phyloP scores from a whole-genome alignment of 2,113 vertebrate species.

The Esox niger region DNA sequence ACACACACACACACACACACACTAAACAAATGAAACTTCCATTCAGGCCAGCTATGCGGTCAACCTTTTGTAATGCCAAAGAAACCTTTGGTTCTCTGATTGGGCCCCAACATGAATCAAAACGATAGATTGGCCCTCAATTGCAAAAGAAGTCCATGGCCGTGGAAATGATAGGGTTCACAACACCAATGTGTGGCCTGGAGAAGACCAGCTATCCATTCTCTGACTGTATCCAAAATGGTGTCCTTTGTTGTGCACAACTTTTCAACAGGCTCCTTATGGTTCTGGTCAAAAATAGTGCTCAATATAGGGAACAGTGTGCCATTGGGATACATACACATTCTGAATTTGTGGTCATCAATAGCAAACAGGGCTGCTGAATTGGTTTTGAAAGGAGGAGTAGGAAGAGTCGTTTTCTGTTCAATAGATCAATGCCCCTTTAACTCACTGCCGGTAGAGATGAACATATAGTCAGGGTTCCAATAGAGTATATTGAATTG shows the following conservation, averaged over 20 bases:
- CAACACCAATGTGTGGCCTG: conserved; percentile 22
- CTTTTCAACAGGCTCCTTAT: too few relatives aligned
- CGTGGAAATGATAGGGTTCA: conserved; percentile 45
- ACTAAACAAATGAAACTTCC: neutral
- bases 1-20: conserved; percentile 6
- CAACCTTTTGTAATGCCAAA: conserved; percentile 61
- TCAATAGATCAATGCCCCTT: neutral
- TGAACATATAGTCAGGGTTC: too few relatives aligned
- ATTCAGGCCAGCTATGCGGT: neutral
- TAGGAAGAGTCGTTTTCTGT: neutral
- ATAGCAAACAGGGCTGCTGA: conserved; percentile 28
- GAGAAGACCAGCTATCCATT: neutral
- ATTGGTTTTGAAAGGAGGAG: neutral
- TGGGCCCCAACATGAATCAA: conserved; percentile 64
- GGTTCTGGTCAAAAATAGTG: too few relatives aligned
- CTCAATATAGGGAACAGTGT: too few relatives aligned
- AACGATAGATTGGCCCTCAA: conserved; percentile 58
- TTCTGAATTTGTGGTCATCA: neutral
- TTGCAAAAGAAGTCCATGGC: conserved; percentile 41
- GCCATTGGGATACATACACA: too few relatives aligned
- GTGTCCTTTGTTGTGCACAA: too few relatives aligned
- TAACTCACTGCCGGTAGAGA: neutral
- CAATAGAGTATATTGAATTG: too few relatives aligned
- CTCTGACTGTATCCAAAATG: neutral
- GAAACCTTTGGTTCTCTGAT: conserved; percentile 63